Percentiles rank a stretch among this genome's conserved stretches.
phyloP scores from a whole-genome alignment of 2,888 invertebrate genomes.

The Tachina lurida region DNA sequence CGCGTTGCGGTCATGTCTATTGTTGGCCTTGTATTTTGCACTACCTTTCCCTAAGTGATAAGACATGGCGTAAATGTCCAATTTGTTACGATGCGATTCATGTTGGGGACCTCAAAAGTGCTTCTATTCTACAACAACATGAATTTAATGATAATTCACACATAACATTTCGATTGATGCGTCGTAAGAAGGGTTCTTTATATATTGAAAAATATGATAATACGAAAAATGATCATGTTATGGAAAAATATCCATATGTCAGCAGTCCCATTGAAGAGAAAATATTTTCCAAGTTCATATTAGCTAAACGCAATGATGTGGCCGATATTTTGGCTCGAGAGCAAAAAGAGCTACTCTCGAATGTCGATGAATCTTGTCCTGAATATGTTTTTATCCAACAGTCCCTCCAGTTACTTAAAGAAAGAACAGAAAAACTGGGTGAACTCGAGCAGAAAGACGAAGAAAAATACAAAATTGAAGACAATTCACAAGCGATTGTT shows the following conservation, averaged over 20 bases:
- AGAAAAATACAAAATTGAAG: constrained; percentile 26
- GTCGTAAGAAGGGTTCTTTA: constrained; percentile 87
- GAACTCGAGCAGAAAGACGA: constrained; percentile 71
- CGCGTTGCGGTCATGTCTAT: constrained; percentile 96
- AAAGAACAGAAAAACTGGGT: constrained; percentile 76
- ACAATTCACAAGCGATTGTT: background rate
- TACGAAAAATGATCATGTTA: constrained; percentile 32
- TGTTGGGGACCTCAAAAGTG: constrained; percentile 93
- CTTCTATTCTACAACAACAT: constrained; percentile 79
- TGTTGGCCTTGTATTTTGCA: constrained; percentile 98
- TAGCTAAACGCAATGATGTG: constrained; percentile 88
- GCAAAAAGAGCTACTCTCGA: constrained; percentile 86
- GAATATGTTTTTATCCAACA: constrained; percentile 94
- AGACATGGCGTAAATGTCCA: constrained; percentile 93
- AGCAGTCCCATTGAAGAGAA: constrained; percentile 82
- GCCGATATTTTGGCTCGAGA: constrained; percentile 90
- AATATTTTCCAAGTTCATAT: constrained; percentile 88
- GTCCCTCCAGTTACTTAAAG: constrained; percentile 88
- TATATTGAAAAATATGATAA: constrained; percentile 77
- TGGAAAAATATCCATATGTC: constrained; percentile 81
- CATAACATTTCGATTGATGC: constrained; percentile 92
- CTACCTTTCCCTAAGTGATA: constrained; percentile 93
- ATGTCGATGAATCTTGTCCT: constrained; percentile 89
- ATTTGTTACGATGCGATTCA: constrained; percentile 94
- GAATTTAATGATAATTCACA: constrained; percentile 85